These are phyloP conservation scores for Cordilura impudica DNA, from an alignment of 2,888 invertebrate species.

Conservation along the genomic window DNA sequence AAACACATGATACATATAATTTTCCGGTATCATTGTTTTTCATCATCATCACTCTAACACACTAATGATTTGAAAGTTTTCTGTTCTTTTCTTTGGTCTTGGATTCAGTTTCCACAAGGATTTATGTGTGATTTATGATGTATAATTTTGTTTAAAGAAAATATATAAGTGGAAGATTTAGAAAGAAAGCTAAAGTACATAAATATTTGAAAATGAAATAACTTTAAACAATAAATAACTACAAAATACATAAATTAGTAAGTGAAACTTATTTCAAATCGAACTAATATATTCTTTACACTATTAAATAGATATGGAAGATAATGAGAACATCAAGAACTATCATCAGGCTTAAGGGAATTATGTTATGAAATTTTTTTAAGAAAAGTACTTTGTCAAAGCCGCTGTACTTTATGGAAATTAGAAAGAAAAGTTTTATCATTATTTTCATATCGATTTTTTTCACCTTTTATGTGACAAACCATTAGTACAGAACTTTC, in stretches of 20 bases:
- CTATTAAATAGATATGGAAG: too few relatives aligned
- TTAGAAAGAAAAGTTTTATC: background rate
- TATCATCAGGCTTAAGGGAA: too few relatives aligned
- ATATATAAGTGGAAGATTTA: background rate
- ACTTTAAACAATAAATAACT: background rate
- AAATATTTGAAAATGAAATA: background rate
- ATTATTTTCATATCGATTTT: background rate
- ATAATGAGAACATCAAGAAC: too few relatives aligned
- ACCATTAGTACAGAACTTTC: background rate
- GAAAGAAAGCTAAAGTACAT: background rate
- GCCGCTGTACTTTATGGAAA: background rate
- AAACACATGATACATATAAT: slow-evolving; percentile 13
- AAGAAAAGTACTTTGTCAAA: too few relatives aligned
- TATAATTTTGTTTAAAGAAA: background rate
- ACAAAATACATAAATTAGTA: background rate
- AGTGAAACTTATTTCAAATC: background rate
- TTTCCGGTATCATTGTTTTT: slow-evolving; percentile 31
- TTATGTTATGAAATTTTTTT: too few relatives aligned
- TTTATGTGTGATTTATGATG: slow-evolving; percentile 43
- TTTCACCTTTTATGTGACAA: background rate
- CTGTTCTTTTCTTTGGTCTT: background rate
- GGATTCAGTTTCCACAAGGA: background rate
- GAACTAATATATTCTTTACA: too few relatives aligned
- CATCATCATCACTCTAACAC: background rate
- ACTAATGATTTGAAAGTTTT: background rate